Conservation (phyloP, 2,113 vertebrate genomes). For the Nothobranchius kuhntae region DNA sequence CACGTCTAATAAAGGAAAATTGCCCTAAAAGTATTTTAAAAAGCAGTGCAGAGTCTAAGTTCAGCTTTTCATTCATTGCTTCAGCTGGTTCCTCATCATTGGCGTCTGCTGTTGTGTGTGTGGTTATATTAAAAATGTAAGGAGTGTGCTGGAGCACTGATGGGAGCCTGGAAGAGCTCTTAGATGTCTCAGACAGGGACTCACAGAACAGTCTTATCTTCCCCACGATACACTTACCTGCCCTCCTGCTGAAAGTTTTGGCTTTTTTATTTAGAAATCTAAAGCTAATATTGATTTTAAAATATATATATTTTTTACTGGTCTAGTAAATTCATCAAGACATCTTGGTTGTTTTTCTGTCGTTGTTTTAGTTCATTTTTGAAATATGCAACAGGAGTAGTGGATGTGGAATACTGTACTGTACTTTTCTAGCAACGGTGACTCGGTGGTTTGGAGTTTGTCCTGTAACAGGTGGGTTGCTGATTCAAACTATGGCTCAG, state of each 20-base stretch:
- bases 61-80: background rate
- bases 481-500: too few relatives aligned
- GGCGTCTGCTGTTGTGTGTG: background rate
- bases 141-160: background rate
- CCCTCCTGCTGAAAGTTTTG: background rate
- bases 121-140: constrained; percentile 9
- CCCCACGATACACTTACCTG: background rate
- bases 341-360: too few relatives aligned
- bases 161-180: constrained; percentile 1
- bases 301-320: too few relatives aligned
- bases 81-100: background rate
- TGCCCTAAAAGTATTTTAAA: background rate
- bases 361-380: too few relatives aligned
- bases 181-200: constrained; percentile 3
- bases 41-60: background rate
- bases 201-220: constrained; percentile 4
- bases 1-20: constrained; percentile 3
- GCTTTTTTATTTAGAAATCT: background rate
- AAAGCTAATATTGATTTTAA: too few relatives aligned
- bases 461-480: too few relatives aligned
- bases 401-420: too few relatives aligned
- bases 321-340: too few relatives aligned
- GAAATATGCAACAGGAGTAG: too few relatives aligned
- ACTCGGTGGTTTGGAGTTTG: too few relatives aligned
- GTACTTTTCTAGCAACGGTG: too few relatives aligned